Percentiles rank a stretch among this genome's conserved stretches.
These are phyloP conservation scores for Cygnus buccinator DNA, from an alignment of 2,113 vertebrate species.

Conservation along the genomic window DNA sequence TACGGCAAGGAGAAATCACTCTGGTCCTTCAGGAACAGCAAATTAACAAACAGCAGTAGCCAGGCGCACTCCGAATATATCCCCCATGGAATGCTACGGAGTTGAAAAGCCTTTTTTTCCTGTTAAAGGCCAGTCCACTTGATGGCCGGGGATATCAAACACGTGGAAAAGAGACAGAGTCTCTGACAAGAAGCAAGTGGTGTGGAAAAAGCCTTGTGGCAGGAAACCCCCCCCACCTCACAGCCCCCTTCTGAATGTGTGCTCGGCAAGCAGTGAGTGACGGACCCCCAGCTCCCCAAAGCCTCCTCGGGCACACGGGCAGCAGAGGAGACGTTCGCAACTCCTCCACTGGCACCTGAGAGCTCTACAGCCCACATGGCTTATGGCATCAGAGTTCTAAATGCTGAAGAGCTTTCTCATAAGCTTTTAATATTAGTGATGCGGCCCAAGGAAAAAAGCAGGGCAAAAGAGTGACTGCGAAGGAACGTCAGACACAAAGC, in stretches of 20 bases:
- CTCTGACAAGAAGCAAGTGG: not conserved
- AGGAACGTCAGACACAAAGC: too few relatives aligned
- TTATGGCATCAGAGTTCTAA: not conserved
- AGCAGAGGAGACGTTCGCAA: not conserved
- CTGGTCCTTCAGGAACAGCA: not conserved
- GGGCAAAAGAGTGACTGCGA: too few relatives aligned
- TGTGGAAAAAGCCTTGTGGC: not conserved
- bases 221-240: not conserved
- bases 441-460: not conserved
- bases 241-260: not conserved
- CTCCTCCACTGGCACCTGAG: not conserved
- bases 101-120: not conserved
- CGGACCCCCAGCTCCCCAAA: not conserved
- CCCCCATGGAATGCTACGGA: not conserved
- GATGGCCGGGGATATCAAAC: not conserved
- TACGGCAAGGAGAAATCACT: not conserved
- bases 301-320: not conserved
- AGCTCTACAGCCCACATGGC: not conserved
- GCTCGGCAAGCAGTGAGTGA: accelerated
- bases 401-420: accelerated
- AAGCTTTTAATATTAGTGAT: not conserved
- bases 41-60: not conserved
- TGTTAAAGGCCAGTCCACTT: not conserved
- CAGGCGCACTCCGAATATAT: not conserved
- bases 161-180: not conserved